Conservation (phyloP, 2,797 vertebrate genomes). For the Pangasius krempfi region DNA sequence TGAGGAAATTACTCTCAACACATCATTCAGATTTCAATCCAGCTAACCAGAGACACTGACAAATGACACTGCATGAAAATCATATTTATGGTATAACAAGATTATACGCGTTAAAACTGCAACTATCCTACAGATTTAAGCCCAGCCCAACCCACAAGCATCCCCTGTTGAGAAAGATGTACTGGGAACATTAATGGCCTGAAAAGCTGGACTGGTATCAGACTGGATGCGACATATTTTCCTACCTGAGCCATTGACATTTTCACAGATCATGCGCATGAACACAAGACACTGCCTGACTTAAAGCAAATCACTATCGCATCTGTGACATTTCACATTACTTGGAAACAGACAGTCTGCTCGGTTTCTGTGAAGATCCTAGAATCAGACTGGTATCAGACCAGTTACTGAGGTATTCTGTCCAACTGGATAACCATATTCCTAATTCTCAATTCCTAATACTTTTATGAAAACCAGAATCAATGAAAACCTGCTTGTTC, state of each 20-base stretch:
- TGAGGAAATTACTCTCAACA: background rate
- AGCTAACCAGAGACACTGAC: background rate
- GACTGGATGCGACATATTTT: background rate
- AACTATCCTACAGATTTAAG: background rate
- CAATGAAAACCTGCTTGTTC: slow-evolving; percentile 19
- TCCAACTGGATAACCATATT: background rate
- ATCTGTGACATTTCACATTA: background rate
- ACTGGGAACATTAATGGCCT: background rate
- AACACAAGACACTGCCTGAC: background rate
- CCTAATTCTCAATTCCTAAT: slow-evolving; percentile 1
- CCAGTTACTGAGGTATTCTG: background rate
- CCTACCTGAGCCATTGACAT: no score
- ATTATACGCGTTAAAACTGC: background rate
- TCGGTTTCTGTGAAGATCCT: background rate
- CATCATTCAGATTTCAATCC: background rate
- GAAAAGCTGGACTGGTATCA: background rate
- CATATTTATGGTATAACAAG: background rate
- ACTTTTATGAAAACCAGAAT: slow-evolving; percentile 8
- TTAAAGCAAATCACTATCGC: background rate
- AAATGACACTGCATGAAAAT: background rate
- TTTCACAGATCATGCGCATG: background rate
- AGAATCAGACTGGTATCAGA: background rate
- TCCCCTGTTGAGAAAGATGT: background rate
- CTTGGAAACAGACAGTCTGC: background rate
- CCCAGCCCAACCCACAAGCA: background rate